Base-by-base conservation (phyloP, 1,140 invertebrate genomes). In the Hypothenemus hampei region DNA sequence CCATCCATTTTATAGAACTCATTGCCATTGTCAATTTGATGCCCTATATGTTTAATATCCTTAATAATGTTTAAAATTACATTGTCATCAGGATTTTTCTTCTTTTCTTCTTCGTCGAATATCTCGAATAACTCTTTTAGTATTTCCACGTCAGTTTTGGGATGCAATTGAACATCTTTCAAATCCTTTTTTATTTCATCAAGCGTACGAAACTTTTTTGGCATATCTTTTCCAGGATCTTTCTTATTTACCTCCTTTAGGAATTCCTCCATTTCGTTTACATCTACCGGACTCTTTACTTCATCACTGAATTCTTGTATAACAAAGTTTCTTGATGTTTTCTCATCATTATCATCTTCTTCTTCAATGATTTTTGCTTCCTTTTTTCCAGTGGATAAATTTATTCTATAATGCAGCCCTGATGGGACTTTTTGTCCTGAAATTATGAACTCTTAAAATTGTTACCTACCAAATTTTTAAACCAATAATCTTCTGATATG, bases 1-100 rank as follows among this genome's bases (percentile, higher is more conserved):
- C 85, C 85, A 59, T 78, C 78, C 59, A 79, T 72, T 47, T 81
- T 78, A 31, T 82, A 75, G 67, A 91, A 89, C 53, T 82, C 66
- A 58, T 80, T 69, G n/a, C 82, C 86, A 72, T 86, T 88, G 66
- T 90, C 87, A 67, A 84, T 82, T 71, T 89, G 84, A 70, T 89
- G 86, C 11, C 88, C 71, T 48, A 87, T 71, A 70, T 80, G 87
- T 65, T 89, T 86, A 8, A 91, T 66, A 69, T 87, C 83, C 44
- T 77, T 76, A 13, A 90, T 67, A 33, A 83, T 76, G 37, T 71
- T 69, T 4, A 79, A 64, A 57, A 82, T 69, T 23, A 77, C 71
- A 13, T 76, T 69, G 29, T 61, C 20, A 71, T 62, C 47, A 16
- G 65, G 36, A 60, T 68, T 62, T 63, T 73, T 58, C 70, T 60